Conservation (phyloP, 2,888 invertebrate genomes). For the Chaetogeoica ovagalla region DNA sequence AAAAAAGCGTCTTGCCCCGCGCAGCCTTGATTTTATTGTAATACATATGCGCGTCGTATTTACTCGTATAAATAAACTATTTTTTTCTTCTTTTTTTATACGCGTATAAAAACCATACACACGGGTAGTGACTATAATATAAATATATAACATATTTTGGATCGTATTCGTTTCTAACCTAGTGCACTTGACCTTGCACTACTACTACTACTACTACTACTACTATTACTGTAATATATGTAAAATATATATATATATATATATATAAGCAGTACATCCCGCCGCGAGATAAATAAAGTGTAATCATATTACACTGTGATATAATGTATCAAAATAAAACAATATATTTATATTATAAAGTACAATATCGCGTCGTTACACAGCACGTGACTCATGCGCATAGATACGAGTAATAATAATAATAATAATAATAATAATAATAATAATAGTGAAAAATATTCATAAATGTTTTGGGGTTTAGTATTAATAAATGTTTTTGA, state of each 20-base stretch:
- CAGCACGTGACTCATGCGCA: no score
- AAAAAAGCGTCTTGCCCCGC: no score
- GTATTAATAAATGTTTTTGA: no score
- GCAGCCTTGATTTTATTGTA: background rate
- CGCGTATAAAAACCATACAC: background rate
- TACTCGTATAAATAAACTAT: background rate
- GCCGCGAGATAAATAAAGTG: background rate
- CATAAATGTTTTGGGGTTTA: no score
- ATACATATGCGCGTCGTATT: background rate
- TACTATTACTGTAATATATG: background rate
- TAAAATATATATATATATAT: background rate
- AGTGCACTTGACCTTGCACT: slow-evolving; percentile 46
- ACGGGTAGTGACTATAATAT: background rate
- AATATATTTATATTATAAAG: no score
- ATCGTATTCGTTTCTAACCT: slow-evolving; percentile 27
- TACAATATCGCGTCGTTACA: no score
- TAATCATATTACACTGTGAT: background rate
- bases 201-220: no score
- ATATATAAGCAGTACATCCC: background rate
- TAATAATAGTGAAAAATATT: no score
- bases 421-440: no score
- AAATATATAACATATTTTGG: slow-evolving; percentile 1
- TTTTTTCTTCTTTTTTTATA: background rate
- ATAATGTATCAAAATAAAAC: background rate
- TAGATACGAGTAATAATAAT: no score